A percentile compares a stretch with the other conserved stretches of the same genome.
phyloP scores from a whole-genome alignment of 2,113 vertebrate species.

The Anarrhichthys ocellatus region DNA sequence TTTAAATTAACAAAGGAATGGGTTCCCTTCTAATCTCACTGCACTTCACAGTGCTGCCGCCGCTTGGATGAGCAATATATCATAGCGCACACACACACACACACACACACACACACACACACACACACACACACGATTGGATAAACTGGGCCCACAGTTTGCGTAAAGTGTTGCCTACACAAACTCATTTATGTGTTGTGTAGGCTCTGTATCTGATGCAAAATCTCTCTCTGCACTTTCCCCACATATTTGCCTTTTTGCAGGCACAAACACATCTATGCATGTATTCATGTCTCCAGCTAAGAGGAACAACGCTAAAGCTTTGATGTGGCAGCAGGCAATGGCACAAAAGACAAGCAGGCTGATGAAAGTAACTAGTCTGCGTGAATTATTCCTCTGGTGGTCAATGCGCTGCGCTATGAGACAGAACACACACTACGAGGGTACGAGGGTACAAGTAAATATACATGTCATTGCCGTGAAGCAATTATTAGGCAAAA shows the following conservation, averaged over 20 bases:
- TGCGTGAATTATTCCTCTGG: conserved; percentile 84
- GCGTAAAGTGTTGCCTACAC: conserved; percentile 45
- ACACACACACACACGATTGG: not conserved
- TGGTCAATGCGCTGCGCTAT: conserved; percentile 85
- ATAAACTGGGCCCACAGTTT: conserved; percentile 29
- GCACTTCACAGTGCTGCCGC: conserved; percentile 91
- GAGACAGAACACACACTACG: conserved; percentile 69
- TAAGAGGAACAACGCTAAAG: conserved; percentile 77
- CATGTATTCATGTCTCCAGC: conserved; percentile 92
- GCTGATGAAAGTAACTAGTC: conserved; percentile 90
- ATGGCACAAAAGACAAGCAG: conserved; percentile 77
- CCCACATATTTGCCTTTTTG: conserved; percentile 56
- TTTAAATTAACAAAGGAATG: conserved; percentile 99
- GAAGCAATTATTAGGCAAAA: conserved; percentile 99
- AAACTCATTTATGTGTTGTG: conserved; percentile 47
- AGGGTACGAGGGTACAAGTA: conserved; percentile 91
- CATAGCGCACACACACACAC: conserved; percentile 84
- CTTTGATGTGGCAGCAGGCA: conserved; percentile 93
- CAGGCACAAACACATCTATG: conserved; percentile 86
- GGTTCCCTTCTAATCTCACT: conserved; percentile 94
- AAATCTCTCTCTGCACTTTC: conserved; percentile 54
- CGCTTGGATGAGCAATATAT: conserved; percentile 96
- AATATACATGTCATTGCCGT: conserved; percentile 99
- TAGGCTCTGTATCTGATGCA: conserved; percentile 41
- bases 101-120: conserved; percentile 62